phyloP scores from a whole-genome alignment of 2,797 vertebrate genomes.

The Sandelia bainsii region DNA sequence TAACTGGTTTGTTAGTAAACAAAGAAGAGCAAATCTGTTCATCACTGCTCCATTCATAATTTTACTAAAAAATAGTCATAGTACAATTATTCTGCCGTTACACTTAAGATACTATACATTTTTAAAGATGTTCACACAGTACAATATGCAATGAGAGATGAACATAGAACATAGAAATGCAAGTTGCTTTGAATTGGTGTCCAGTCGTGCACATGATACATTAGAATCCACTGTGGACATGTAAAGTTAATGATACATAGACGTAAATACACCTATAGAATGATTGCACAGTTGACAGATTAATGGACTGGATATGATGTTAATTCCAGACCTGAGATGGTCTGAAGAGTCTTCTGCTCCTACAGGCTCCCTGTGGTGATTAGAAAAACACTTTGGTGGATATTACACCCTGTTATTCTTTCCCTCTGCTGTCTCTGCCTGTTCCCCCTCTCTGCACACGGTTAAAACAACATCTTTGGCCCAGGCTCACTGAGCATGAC shows the following conservation, averaged over 20 bases:
- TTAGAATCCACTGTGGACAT: constrained; percentile 22
- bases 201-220: constrained; percentile 15
- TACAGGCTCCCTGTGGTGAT: constrained; percentile 72
- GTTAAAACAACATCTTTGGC: constrained; percentile 77
- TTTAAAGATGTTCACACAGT: too few species aligned
- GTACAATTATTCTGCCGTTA: not conserved
- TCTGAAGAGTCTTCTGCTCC: constrained; percentile 72
- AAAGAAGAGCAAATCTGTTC: not conserved
- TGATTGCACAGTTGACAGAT: constrained; percentile 61
- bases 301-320: constrained; percentile 70
- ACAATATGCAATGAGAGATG: too few species aligned
- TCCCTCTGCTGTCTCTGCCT: constrained; percentile 67
- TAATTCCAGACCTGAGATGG: constrained; percentile 69
- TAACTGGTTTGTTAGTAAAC: too few species aligned
- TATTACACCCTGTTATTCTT: constrained; percentile 81
- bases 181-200: constrained; percentile 18
- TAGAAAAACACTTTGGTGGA: constrained; percentile 81
- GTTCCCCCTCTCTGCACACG: constrained; percentile 70
- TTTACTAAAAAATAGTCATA: not conserved
- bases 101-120: not conserved
- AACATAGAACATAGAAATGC: constrained; percentile 16
- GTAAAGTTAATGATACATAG: constrained; percentile 52
- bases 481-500: constrained; percentile 60
- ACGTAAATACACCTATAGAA: constrained; percentile 48
- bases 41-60: not conserved